Evolutionary conservation across 2,888 invertebrate genomes (phyloP).

Genomic region (Actias luna): DNA sequence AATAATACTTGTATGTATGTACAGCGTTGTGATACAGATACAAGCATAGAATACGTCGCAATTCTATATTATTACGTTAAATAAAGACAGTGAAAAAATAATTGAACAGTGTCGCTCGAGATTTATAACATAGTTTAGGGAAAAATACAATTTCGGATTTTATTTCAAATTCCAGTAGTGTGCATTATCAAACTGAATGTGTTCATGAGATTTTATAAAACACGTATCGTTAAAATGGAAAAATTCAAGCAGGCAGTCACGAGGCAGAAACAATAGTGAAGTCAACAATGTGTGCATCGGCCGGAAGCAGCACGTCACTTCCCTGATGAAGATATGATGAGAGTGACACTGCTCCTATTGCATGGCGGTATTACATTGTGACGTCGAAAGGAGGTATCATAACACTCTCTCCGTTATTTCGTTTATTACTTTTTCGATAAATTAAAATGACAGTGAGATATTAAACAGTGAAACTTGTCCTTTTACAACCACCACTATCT

Average conservation of each 20-base stretch:
- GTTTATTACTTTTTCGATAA: too few relatives aligned
- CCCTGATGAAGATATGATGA: constrained; percentile 34
- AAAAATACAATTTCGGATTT: too few relatives aligned
- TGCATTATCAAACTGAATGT: not conserved
- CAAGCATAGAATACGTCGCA: too few relatives aligned
- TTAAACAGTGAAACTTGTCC: too few relatives aligned
- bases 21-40: too few relatives aligned
- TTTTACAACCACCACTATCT: too few relatives aligned
- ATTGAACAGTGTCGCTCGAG: too few relatives aligned
- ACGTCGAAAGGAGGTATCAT: not conserved
- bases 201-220: not conserved
- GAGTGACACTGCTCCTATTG: constrained; percentile 23
- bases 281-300: constrained; percentile 51
- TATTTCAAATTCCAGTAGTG: not conserved
- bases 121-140: too few relatives aligned
- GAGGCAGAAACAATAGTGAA: constrained; percentile 40
- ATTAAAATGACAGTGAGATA: too few relatives aligned
- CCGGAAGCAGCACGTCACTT: constrained; percentile 39
- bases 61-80: too few relatives aligned
- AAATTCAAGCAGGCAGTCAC: constrained; percentile 1
- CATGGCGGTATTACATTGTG: constrained; percentile 4
- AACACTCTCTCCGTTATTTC: not conserved
- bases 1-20: too few relatives aligned
- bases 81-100: too few relatives aligned
- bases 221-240: not conserved